Conservation (phyloP, 2,113 vertebrate genomes). For the Pachypanchax playfairii region DNA sequence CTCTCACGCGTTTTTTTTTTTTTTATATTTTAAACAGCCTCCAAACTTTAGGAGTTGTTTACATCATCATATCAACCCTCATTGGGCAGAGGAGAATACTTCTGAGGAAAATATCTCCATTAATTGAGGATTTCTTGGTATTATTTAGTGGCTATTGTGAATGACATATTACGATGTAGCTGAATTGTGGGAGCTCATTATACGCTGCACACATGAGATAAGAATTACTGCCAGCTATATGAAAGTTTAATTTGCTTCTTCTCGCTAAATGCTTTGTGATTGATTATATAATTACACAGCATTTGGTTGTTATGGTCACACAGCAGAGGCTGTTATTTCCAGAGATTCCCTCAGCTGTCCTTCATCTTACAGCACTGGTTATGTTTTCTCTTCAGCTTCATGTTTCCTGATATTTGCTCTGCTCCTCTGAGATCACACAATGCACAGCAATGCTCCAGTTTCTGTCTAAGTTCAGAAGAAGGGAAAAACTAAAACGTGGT, state of each 20-base stretch:
- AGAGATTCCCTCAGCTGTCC: constrained; percentile 33
- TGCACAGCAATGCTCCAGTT: constrained; percentile 46
- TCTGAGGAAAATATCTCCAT: constrained; percentile 11
- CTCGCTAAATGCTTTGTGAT: constrained; percentile 63
- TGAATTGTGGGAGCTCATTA: constrained; percentile 55
- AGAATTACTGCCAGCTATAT: constrained; percentile 68
- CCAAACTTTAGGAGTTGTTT: too few species aligned
- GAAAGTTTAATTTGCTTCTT: constrained; percentile 69
- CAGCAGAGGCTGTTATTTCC: constrained; percentile 30
- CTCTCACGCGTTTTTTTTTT: too few species aligned
- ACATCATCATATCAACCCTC: too few species aligned
- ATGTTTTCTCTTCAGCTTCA: constrained; percentile 26
- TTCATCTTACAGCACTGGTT: too few species aligned
- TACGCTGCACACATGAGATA: constrained; percentile 35
- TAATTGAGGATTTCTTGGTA: constrained; percentile 55
- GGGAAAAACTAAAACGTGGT: neutral
- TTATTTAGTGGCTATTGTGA: constrained; percentile 64
- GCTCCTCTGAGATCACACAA: constrained; percentile 45
- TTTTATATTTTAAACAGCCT: too few species aligned
- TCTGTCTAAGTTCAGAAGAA: constrained; percentile 36
- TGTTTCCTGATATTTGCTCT: constrained; percentile 44
- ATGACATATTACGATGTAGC: constrained; percentile 68
- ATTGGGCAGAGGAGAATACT: constrained; percentile 18
- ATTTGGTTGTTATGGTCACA: constrained; percentile 51
- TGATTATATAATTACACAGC: constrained; percentile 65